These are phyloP conservation scores for Pseudococcus viburni DNA, from an alignment of 2,888 invertebrate genomes.

Conservation along the genomic window DNA sequence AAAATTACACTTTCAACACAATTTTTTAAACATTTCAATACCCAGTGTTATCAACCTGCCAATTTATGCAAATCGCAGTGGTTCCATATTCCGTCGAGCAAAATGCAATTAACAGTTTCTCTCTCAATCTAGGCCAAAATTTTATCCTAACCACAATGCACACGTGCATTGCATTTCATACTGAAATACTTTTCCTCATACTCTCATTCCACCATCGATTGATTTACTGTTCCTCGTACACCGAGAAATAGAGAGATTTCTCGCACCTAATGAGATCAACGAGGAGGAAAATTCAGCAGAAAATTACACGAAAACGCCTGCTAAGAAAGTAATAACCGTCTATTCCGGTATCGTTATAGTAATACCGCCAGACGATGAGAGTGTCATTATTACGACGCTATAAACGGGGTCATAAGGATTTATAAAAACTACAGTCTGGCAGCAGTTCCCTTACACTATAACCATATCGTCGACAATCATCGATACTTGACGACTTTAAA, in stretches of 20 bases:
- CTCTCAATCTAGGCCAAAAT: no score
- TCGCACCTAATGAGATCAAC: not conserved
- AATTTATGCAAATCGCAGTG: no score
- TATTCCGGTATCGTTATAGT: conserved; percentile 10
- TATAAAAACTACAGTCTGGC: conserved; percentile 15
- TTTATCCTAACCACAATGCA: no score
- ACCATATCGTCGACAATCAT: not conserved
- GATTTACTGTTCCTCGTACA: not conserved
- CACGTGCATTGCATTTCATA: no score
- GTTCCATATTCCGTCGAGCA: no score
- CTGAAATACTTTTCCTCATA: no score
- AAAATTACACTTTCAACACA: no score
- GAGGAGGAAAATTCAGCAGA: conserved; percentile 3
- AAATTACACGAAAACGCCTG: not conserved
- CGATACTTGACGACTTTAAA: not conserved
- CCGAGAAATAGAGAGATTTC: not conserved
- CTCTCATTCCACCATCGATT: not conserved
- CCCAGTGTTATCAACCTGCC: no score
- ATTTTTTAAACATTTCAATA: no score
- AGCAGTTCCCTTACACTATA: not conserved
- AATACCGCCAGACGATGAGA: conserved; percentile 12
- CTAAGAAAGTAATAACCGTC: conserved; percentile 32
- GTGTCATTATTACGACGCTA: conserved; percentile 34
- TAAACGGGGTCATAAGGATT: conserved; percentile 11
- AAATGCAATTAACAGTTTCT: no score